Conservation (phyloP, 2,113 vertebrate species). For the Platichthys stellatus region DNA sequence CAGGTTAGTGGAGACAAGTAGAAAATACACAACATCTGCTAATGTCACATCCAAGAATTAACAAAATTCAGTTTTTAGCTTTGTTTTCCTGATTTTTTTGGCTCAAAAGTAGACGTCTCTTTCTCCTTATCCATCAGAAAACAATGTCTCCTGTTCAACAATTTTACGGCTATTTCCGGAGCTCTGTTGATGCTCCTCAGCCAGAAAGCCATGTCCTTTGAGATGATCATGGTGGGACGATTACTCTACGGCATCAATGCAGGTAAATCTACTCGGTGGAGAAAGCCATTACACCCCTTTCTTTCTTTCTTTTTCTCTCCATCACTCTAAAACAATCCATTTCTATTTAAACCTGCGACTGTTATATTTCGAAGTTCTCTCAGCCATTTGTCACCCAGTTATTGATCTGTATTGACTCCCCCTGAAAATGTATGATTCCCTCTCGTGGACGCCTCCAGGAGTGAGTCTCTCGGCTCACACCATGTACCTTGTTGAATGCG, state of each 20-base stretch:
- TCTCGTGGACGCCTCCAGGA: constrained; percentile 61
- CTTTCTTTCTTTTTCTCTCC: neutral
- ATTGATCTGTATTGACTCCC: constrained; percentile 15
- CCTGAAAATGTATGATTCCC: constrained; percentile 11
- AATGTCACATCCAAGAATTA: neutral
- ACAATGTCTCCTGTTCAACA: constrained; percentile 75
- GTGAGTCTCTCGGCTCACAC: constrained; percentile 74
- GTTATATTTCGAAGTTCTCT: constrained; percentile 2
- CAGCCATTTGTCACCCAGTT: constrained; percentile 11
- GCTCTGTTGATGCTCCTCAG: constrained; percentile 79
- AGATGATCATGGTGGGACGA: constrained; percentile 82
- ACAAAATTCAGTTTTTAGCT: neutral
- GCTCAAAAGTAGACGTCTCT: neutral
- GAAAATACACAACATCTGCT: neutral
- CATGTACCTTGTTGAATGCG: constrained; percentile 83
- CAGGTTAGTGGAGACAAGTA: constrained; percentile 64
- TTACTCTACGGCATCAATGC: constrained; percentile 76
- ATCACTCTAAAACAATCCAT: constrained; percentile 14
- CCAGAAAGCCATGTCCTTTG: constrained; percentile 75
- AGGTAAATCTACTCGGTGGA: constrained; percentile 54
- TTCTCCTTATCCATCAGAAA: constrained; percentile 66
- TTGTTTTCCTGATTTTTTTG: no score
- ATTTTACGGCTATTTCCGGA: constrained; percentile 68
- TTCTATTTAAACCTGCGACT: constrained; percentile 12
- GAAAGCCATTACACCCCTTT: neutral